Conservation (phyloP, 2,113 vertebrate species). For the Symphodus melops region DNA sequence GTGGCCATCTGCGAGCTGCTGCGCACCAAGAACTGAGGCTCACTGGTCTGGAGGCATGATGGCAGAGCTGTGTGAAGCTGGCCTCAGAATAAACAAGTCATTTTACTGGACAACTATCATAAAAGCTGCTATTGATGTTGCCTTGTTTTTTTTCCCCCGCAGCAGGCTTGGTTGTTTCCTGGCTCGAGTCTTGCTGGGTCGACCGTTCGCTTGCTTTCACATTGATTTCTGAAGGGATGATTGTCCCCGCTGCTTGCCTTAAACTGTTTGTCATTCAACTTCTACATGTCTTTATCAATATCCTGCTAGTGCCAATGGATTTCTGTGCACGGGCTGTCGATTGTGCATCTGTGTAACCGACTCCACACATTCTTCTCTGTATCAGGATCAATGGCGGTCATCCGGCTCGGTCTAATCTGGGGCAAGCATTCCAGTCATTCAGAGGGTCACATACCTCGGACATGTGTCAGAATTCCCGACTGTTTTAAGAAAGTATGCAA, state of each 20-base stretch:
- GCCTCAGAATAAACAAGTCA: constrained; percentile 73
- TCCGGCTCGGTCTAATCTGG: constrained; percentile 61
- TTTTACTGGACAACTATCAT: constrained; percentile 68
- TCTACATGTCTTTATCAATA: constrained; percentile 61
- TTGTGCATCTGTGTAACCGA: constrained; percentile 56
- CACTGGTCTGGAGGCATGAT: constrained; percentile 68
- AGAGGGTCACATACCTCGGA: constrained; percentile 52
- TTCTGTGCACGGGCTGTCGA: constrained; percentile 13
- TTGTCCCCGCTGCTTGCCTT: constrained; percentile 55
- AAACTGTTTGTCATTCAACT: constrained; percentile 70
- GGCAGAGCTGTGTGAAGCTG: constrained; percentile 68
- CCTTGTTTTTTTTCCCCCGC: constrained; percentile 15
- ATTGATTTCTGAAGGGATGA: constrained; percentile 65
- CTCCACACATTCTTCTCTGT: constrained; percentile 44
- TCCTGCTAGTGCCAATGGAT: constrained; percentile 50
- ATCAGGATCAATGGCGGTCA: constrained; percentile 65
- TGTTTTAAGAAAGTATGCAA: constrained; percentile 48
- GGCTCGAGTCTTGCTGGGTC: constrained; percentile 26
- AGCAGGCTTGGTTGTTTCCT: constrained; percentile 40
- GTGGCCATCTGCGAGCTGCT: constrained; percentile 80
- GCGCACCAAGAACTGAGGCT: constrained; percentile 66
- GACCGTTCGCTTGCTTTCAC: constrained; percentile 53
- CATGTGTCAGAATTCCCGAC: constrained; percentile 68
- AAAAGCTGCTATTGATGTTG: constrained; percentile 68
- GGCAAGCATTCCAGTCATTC: constrained; percentile 58